Evolutionary conservation across 1,140 invertebrate genomes (phyloP).

Genomic region (Apis florea): DNA sequence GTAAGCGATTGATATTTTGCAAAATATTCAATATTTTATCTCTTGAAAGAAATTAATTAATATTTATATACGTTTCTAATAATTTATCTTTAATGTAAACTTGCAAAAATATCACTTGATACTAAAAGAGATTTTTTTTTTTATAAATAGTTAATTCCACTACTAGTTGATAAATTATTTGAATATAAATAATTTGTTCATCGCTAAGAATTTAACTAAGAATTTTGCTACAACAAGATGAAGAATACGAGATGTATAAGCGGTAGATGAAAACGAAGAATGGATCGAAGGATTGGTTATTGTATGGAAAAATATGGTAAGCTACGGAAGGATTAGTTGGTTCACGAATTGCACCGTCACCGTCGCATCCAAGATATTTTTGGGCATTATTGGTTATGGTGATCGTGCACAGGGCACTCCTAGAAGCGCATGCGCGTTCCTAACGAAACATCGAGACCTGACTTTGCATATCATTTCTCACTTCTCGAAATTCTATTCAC

Average conservation of each 20-base stretch:
- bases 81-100: too few relatives aligned
- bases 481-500: not conserved
- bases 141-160: too few relatives aligned
- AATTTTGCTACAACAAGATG: too few relatives aligned
- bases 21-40: too few relatives aligned
- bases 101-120: too few relatives aligned
- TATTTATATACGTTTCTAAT: too few relatives aligned
- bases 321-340: constrained; percentile 63
- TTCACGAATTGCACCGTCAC: constrained; percentile 56
- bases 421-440: constrained; percentile 56
- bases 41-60: too few relatives aligned
- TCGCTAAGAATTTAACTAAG: not conserved
- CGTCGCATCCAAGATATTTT: constrained; percentile 63
- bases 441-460: constrained; percentile 6
- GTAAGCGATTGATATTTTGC: not conserved
- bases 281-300: constrained; percentile 53
- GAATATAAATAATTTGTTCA: not conserved
- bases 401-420: constrained; percentile 66
- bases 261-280: constrained; percentile 9
- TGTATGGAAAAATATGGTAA: constrained; percentile 73
- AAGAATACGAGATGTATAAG: not conserved
- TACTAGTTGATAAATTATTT: not conserved
- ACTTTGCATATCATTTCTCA: not conserved
- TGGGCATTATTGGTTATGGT: constrained; percentile 68
- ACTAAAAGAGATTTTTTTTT: too few relatives aligned